Evolutionary conservation across 2,888 invertebrate species (phyloP).

Genomic region (Heliconius cydno): DNA sequence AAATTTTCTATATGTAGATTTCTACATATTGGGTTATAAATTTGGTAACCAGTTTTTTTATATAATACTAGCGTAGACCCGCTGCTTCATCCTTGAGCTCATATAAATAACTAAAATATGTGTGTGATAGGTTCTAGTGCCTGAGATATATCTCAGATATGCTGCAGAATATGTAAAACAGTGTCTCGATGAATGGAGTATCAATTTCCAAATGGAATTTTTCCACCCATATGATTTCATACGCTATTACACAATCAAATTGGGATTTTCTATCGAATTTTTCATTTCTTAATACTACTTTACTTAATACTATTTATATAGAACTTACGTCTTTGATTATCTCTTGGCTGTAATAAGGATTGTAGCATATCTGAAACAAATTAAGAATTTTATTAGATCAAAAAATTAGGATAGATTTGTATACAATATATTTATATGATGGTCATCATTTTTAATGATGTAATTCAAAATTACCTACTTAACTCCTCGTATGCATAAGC

Average conservation of each 20-base stretch:
- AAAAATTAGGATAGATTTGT: too few relatives aligned
- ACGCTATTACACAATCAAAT: background rate
- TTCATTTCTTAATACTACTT: background rate
- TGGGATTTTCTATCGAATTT: background rate
- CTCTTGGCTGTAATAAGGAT: conserved; percentile 78
- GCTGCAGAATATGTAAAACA: background rate
- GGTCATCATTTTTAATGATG: too few relatives aligned
- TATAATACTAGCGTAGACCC: background rate
- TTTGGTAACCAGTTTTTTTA: background rate
- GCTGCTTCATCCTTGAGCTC: background rate
- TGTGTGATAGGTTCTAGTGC: too few relatives aligned
- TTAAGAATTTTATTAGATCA: background rate
- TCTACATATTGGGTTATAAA: conserved; percentile 26
- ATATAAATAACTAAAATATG: too few relatives aligned
- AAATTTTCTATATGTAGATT: conserved; percentile 37
- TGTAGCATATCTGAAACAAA: conserved; percentile 82
- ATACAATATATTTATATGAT: too few relatives aligned
- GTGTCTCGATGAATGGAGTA: background rate
- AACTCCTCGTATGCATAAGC: too few relatives aligned
- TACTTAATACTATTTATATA: background rate
- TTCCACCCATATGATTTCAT: too few relatives aligned
- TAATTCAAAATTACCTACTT: too few relatives aligned
- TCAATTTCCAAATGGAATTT: background rate
- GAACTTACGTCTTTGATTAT: conserved; percentile 75
- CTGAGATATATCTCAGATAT: background rate